phyloP scores from a whole-genome alignment of 37 sponge, comb jelly and placozoan genomes.

The Chondrosia reniformis region DNA sequence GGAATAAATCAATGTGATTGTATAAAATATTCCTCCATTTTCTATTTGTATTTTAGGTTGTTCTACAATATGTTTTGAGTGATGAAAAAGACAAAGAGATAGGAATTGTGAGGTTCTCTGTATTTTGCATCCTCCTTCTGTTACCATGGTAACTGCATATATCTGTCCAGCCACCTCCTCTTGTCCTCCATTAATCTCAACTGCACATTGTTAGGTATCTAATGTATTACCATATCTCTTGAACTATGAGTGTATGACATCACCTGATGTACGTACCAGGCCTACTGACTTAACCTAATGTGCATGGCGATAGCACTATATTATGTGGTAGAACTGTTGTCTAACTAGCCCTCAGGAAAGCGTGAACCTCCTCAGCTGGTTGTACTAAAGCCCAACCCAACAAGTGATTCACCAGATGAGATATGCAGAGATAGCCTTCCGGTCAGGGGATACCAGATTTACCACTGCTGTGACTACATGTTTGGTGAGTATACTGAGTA shows the following conservation, averaged over 20 bases:
- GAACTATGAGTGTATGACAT: neutral
- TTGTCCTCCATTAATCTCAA: no score
- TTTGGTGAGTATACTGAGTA: slow-evolving; percentile 63
- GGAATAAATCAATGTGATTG: no score
- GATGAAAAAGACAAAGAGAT: neutral
- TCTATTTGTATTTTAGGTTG: no score
- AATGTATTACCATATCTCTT: neutral
- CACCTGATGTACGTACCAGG: neutral
- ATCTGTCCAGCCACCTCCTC: neutral
- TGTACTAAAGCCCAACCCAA: slow-evolving; percentile 19
- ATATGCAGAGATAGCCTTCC: slow-evolving; percentile 50
- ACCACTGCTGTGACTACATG: slow-evolving; percentile 67
- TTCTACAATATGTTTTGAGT: neutral
- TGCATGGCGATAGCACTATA: no score
- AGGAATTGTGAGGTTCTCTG: slow-evolving; percentile 1
- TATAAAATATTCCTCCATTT: no score
- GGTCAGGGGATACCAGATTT: slow-evolving; percentile 54
- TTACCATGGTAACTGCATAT: neutral
- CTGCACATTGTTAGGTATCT: neutral
- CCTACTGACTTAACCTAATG: no score
- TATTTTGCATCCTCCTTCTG: neutral
- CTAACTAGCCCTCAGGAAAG: slow-evolving; percentile 3
- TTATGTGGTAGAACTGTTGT: neutral
- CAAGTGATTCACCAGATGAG: slow-evolving; percentile 13
- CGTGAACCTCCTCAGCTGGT: slow-evolving; percentile 29